Percentiles rank a stretch among this genome's conserved stretches.
Conservation (phyloP, 2,113 vertebrate genomes). For the Meriones unguiculatus region DNA sequence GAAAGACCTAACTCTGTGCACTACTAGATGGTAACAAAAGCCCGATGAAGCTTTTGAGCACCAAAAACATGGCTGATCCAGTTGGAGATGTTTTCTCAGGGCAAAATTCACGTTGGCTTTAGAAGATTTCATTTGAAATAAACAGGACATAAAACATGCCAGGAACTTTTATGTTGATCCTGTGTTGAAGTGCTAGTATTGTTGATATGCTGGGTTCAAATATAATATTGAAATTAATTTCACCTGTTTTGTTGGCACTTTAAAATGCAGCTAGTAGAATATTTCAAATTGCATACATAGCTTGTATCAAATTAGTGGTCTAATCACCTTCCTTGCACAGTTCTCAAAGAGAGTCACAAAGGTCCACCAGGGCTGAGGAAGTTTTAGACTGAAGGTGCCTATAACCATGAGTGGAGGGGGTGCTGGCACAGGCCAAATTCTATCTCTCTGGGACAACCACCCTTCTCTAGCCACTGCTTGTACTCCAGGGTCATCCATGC, state of each 20-base stretch:
- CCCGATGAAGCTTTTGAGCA: neutral
- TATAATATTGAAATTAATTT: neutral
- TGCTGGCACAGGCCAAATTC: neutral
- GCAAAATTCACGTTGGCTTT: neutral
- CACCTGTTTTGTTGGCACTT: conserved; percentile 10
- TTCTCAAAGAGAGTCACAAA: neutral
- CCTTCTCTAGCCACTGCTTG: neutral
- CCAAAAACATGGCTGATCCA: neutral
- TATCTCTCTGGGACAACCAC: rapidly evolving
- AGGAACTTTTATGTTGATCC: neutral
- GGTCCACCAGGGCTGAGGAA: neutral
- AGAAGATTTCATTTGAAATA: conserved; percentile 11
- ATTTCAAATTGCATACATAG: neutral
- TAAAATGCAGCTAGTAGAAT: neutral
- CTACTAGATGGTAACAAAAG: neutral
- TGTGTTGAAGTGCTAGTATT: neutral
- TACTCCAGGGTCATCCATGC: rapidly evolving
- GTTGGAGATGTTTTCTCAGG: neutral
- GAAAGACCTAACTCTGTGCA: neutral
- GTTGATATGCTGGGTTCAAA: conserved; percentile 13
- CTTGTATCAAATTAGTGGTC: neutral
- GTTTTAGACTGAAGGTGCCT: neutral
- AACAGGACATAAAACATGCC: neutral
- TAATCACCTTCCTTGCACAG: neutral
- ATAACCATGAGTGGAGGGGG: rapidly evolving